A percentile compares a stretch with the other conserved stretches of the same genome.
Evolutionary conservation across 2,797 vertebrate genomes (phyloP).

Genomic region (Brachyrhaphis roseni): DNA sequence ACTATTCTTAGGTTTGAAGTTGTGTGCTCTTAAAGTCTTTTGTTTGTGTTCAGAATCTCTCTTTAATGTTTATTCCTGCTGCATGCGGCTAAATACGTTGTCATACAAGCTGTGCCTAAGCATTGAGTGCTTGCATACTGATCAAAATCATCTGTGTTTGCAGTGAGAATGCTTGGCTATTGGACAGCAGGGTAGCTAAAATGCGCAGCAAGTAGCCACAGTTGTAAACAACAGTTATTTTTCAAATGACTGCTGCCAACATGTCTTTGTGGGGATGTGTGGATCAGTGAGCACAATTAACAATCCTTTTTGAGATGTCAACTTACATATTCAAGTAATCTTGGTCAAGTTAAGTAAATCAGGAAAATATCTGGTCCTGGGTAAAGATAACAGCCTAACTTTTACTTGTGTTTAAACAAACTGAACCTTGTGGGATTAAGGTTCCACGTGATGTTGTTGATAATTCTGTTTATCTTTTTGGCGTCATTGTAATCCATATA

Average conservation of each 20-base stretch:
- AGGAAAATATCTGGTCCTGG: not conserved
- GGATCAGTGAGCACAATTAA: not conserved
- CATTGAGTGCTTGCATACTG: not conserved
- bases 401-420: constrained; percentile 1
- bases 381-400: not conserved
- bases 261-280: not conserved
- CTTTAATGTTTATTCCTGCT: not conserved
- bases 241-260: not conserved
- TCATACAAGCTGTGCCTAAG: not conserved
- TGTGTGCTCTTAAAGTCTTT: not conserved
- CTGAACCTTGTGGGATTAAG: not conserved
- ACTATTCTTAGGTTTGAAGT: not conserved
- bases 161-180: constrained; percentile 12
- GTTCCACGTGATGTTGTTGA: not conserved
- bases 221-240: not conserved
- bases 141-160: constrained; percentile 36
- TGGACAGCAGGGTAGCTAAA: not conserved
- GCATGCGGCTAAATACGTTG: not conserved
- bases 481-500: not conserved
- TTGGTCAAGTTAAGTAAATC: not conserved
- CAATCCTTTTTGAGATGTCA: not conserved
- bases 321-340: not conserved
- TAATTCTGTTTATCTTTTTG: not conserved
- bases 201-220: not conserved
- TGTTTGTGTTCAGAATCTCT: not conserved